Evolutionary conservation across 2,797 vertebrate genomes (phyloP).

Genomic region (Cynodonichthys magdalenae): DNA sequence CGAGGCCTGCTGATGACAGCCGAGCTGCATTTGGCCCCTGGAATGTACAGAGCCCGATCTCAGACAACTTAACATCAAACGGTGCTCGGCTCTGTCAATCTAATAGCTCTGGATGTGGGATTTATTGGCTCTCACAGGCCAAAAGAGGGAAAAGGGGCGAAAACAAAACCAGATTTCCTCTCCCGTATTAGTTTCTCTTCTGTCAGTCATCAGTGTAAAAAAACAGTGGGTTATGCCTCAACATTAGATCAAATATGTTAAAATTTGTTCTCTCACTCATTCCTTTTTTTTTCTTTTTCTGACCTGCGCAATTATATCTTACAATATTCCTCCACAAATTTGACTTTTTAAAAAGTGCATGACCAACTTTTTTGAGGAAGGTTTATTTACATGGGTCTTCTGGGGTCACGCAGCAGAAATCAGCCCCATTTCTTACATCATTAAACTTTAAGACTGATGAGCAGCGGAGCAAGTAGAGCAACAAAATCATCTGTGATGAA

Average conservation of each 20-base stretch:
- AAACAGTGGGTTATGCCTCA: constrained; percentile 34
- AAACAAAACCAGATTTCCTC: constrained; percentile 82
- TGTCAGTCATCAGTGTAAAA: constrained; percentile 65
- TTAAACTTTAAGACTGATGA: constrained; percentile 44
- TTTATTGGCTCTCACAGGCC: constrained; percentile 76
- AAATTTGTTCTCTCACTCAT: background rate
- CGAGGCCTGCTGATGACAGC: constrained; percentile 67
- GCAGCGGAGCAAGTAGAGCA: constrained; percentile 6
- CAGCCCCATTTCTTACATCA: constrained; percentile 7
- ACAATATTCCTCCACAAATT: too few species aligned
- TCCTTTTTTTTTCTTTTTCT: background rate
- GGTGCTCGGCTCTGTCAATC: constrained; percentile 71
- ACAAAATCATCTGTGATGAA: constrained; percentile 43
- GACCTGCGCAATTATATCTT: too few species aligned
- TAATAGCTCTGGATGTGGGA: constrained; percentile 73
- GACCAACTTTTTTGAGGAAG: background rate
- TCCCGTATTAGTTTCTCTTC: constrained; percentile 67
- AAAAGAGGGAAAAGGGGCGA: constrained; percentile 60
- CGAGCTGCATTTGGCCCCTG: constrained; percentile 72
- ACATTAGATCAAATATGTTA: constrained; percentile 29
- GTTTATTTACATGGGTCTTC: constrained; percentile 38
- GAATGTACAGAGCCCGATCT: constrained; percentile 73
- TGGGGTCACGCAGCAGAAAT: constrained; percentile 23
- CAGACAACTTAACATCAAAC: constrained; percentile 80
- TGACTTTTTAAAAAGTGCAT: too few species aligned